These are phyloP conservation scores for Delia radicum DNA, from an alignment of 1,140 invertebrate species.

Conservation along the genomic window DNA sequence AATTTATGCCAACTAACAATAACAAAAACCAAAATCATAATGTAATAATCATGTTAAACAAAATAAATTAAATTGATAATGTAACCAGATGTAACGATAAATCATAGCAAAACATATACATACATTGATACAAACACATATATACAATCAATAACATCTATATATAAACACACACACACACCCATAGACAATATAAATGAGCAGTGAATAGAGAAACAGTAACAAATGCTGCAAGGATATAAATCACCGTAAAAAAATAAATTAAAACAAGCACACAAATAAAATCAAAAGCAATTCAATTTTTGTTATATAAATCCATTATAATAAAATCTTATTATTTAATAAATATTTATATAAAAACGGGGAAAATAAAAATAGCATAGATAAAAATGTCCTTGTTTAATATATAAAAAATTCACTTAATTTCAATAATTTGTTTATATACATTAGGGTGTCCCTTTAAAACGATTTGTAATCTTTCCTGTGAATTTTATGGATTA, in stretches of 20 bases:
- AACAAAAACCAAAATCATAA: background rate
- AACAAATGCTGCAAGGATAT: background rate
- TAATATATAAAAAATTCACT: too few relatives aligned
- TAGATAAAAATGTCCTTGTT: too few relatives aligned
- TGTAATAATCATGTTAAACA: slow-evolving; percentile 2
- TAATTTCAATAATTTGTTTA: too few relatives aligned
- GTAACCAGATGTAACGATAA: slow-evolving; percentile 1
- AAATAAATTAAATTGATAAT: slow-evolving; percentile 3
- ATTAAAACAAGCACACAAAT: background rate
- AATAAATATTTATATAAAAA: too few relatives aligned
- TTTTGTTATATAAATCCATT: background rate
- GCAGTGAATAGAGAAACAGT: background rate
- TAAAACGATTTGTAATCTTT: too few relatives aligned
- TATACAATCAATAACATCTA: background rate
- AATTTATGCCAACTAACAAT: too few relatives aligned
- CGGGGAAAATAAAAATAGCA: too few relatives aligned
- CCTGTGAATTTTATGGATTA: too few relatives aligned
- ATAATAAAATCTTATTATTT: too few relatives aligned
- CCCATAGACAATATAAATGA: background rate
- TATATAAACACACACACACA: background rate
- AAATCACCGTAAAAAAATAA: background rate
- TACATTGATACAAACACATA: background rate
- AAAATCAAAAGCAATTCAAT: background rate
- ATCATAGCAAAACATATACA: background rate
- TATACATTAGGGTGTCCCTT: too few relatives aligned